phyloP scores from a whole-genome alignment of 2,113 vertebrate species.

The Taxidea taxus region DNA sequence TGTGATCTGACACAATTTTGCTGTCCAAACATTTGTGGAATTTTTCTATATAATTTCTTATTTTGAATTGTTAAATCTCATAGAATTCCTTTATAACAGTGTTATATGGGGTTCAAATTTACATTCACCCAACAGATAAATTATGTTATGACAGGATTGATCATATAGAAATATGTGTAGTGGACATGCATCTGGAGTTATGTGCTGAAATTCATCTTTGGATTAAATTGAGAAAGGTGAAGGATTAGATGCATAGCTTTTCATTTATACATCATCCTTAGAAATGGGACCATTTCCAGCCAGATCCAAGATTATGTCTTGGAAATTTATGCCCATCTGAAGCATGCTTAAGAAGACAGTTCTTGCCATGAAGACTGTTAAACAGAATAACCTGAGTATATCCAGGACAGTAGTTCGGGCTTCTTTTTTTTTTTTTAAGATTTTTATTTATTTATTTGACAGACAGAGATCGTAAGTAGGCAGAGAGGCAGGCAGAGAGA shows the following conservation, averaged over 20 bases:
- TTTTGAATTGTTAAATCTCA: neutral
- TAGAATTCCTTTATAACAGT: constrained; percentile 3
- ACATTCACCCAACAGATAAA: neutral
- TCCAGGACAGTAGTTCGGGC: neutral
- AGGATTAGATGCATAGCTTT: neutral
- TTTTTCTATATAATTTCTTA: neutral
- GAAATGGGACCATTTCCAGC: neutral
- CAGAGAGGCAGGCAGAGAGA: too few relatives aligned
- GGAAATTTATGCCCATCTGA: neutral
- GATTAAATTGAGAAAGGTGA: neutral
- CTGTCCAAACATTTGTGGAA: neutral
- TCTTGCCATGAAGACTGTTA: neutral
- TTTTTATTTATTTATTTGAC: too few relatives aligned
- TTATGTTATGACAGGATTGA: neutral
- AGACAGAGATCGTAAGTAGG: too few relatives aligned
- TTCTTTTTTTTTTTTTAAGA: too few relatives aligned
- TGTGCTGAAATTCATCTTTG: neutral
- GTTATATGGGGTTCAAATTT: neutral
- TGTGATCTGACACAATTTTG: neutral
- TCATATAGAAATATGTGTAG: neutral
- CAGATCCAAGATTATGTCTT: neutral
- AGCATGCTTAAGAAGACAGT: neutral
- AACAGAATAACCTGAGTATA: neutral
- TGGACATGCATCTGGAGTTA: neutral
- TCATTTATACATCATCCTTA: neutral